phyloP scores from a whole-genome alignment of 2,888 invertebrate genomes.

The Campaea margaritaria region DNA sequence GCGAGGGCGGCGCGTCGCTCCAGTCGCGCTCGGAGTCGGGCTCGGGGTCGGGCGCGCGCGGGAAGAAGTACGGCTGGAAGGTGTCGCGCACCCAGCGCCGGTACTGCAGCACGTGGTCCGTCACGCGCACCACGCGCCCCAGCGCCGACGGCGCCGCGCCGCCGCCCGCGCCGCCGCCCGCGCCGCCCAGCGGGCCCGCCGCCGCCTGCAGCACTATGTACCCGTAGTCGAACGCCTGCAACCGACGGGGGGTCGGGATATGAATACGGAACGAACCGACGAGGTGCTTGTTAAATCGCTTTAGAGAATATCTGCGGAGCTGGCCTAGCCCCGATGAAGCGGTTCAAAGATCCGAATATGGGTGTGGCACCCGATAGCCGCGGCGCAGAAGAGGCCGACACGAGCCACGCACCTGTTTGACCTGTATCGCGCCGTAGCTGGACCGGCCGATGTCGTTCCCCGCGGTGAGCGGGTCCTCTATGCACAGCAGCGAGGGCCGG shows the following conservation, averaged over 20 bases:
- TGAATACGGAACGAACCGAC: no score
- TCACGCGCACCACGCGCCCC: conserved; percentile 96
- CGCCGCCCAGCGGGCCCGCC: conserved; percentile 62
- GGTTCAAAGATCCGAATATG: no score
- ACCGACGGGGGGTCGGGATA: no score
- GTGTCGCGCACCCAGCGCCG: conserved; percentile 80
- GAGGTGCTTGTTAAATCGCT: no score
- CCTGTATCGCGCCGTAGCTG: conserved; percentile 96
- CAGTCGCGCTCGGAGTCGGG: conserved; percentile 19
- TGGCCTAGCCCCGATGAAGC: no score
- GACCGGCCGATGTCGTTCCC: conserved; percentile 99
- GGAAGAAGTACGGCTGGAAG: conserved; percentile 78
- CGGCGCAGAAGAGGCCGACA: no score
- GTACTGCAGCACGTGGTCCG: conserved; percentile 94
- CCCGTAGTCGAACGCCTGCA: conserved; percentile 98
- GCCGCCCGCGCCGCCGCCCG: conserved; percentile 76
- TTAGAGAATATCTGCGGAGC: no score
- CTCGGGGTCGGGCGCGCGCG: conserved; percentile 47
- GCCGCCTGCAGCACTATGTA: conserved; percentile 93
- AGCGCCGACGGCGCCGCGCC: conserved; percentile 88
- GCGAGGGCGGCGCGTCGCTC: conserved; percentile 29
- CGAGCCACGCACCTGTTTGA: conserved; percentile 74
- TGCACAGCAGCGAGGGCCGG: conserved; percentile 96
- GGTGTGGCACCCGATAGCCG: no score
- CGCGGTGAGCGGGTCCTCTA: conserved; percentile 98